phyloP scores from a whole-genome alignment of 1,140 invertebrate species.

The Ostrea denselamellosa region DNA sequence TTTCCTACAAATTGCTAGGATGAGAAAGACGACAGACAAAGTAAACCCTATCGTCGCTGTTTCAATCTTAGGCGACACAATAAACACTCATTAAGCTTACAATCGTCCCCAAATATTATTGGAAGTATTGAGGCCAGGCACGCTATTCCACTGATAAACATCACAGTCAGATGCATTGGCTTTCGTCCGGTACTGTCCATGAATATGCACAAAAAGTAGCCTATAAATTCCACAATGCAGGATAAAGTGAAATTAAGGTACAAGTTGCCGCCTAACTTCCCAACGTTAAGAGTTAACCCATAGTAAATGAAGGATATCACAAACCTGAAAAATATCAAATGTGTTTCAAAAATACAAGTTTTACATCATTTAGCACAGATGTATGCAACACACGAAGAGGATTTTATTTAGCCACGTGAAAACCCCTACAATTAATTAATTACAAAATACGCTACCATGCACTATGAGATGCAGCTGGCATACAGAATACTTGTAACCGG shows the following conservation, averaged over 20 bases:
- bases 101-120: slow-evolving; percentile 52
- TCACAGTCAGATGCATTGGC: slow-evolving; percentile 50
- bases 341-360: no score
- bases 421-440: no score
- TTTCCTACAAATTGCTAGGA: no score
- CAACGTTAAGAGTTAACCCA: slow-evolving; percentile 82
- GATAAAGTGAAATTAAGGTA: slow-evolving; percentile 67
- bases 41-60: no score
- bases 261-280: slow-evolving; percentile 59
- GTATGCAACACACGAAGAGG: no score
- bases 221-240: slow-evolving; percentile 87
- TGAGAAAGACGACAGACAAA: no score
- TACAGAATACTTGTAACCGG: no score
- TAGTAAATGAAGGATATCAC: slow-evolving; percentile 82
- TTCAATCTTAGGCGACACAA: no score
- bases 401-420: no score
- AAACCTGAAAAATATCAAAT: slow-evolving; percentile 80
- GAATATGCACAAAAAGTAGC: slow-evolving; percentile 84
- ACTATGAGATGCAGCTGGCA: no score
- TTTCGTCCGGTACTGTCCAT: slow-evolving; percentile 59
- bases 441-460: no score
- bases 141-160: slow-evolving; percentile 59
- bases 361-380: no score
- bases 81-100: slow-evolving; percentile 41
- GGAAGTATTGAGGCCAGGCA: slow-evolving; percentile 58